These are phyloP conservation scores for Polia nebulosa DNA, from an alignment of 2,888 invertebrate genomes.

Conservation along the genomic window DNA sequence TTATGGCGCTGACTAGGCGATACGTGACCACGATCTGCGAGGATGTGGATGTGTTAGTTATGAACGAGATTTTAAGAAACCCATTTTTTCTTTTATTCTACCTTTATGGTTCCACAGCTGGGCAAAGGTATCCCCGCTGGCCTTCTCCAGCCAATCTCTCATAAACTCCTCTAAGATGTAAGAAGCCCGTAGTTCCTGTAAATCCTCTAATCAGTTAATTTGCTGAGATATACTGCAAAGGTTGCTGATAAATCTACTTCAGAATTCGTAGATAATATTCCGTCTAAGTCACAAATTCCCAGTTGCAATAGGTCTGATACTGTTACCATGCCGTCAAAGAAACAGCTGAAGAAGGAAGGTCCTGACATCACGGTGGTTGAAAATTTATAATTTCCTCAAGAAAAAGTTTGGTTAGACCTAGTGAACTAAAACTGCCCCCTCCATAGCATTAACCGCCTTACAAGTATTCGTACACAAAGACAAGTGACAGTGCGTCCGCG, in stretches of 20 bases:
- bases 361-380: neutral
- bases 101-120: neutral
- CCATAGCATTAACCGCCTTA: constrained; percentile 1
- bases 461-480: constrained; percentile 15
- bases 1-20: constrained; percentile 84
- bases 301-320: neutral
- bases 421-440: constrained; percentile 23
- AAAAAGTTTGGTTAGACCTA: neutral
- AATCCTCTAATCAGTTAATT: neutral
- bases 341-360: neutral
- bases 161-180: no score
- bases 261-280: neutral
- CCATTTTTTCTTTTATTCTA: neutral
- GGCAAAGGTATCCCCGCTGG: neutral
- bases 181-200: neutral
- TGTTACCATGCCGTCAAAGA: neutral
- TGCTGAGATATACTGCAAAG: neutral
- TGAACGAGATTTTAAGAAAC: neutral
- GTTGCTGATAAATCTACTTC: neutral
- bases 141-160: no score
- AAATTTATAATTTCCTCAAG: neutral
- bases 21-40: constrained; percentile 68
- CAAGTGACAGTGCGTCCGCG: constrained; percentile 56
- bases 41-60: constrained; percentile 63
- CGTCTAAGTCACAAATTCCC: neutral